phyloP scores from a whole-genome alignment of 1,140 invertebrate genomes.

The Anadara kagoshimensis region DNA sequence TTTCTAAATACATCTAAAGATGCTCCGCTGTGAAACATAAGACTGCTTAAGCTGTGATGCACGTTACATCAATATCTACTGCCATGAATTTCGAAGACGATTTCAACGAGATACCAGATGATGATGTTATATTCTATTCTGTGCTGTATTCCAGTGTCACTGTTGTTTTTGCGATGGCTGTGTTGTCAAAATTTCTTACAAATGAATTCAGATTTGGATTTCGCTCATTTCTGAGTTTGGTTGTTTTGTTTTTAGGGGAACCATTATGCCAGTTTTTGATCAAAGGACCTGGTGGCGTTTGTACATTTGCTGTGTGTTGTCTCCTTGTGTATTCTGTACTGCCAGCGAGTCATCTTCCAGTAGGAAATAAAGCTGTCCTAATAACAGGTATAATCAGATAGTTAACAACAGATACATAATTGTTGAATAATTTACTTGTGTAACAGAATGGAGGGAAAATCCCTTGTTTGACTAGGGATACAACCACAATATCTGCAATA shows the following conservation, averaged over 20 bases:
- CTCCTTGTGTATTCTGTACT: constrained; percentile 68
- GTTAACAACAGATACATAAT: too few relatives aligned
- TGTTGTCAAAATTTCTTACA: constrained; percentile 70
- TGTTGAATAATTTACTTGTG: too few relatives aligned
- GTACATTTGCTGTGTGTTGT: constrained; percentile 66
- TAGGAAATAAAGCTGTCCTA: constrained; percentile 65
- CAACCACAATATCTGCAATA: too few relatives aligned
- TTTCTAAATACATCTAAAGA: background rate
- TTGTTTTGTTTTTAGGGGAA: constrained; percentile 69
- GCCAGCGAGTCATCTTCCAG: constrained; percentile 67
- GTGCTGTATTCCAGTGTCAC: constrained; percentile 70
- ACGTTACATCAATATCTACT: too few relatives aligned
- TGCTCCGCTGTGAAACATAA: too few relatives aligned
- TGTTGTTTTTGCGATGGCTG: constrained; percentile 70
- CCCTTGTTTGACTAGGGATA: too few relatives aligned
- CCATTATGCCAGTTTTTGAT: constrained; percentile 72
- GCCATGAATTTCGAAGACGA: constrained; percentile 54
- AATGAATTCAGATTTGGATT: constrained; percentile 72
- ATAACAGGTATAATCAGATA: constrained; percentile 61
- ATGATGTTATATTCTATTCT: constrained; percentile 70
- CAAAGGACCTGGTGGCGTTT: constrained; percentile 66
- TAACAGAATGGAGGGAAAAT: too few relatives aligned
- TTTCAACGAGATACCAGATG: constrained; percentile 56
- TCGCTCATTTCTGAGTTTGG: constrained; percentile 66
- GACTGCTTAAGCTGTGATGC: too few relatives aligned